Percentiles rank a stretch among this genome's conserved stretches.
Conservation (phyloP, 2,113 vertebrate genomes). For the Vidua macroura region DNA sequence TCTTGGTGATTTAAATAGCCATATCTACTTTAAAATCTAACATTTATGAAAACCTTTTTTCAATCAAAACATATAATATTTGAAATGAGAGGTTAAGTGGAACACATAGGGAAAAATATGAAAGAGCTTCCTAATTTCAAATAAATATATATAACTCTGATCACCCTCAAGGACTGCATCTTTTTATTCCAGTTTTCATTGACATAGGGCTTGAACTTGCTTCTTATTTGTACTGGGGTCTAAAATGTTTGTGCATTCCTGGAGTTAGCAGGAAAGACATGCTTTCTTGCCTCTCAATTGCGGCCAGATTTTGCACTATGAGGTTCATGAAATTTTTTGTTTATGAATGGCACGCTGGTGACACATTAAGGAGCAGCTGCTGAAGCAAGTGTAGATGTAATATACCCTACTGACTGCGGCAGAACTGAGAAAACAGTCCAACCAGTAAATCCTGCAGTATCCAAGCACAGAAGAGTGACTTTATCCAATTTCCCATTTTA, state of each 20-base stretch:
- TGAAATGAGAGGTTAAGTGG: not conserved
- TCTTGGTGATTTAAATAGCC: not conserved
- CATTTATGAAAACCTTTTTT: not conserved
- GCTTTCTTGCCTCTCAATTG: slow-evolving; percentile 1
- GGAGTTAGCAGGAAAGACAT: not conserved
- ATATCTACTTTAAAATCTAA: not conserved
- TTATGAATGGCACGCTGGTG: slow-evolving; percentile 15
- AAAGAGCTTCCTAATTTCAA: not conserved
- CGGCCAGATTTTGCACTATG: not conserved
- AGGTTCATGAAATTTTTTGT: slow-evolving; percentile 18
- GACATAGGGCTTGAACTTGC: not conserved
- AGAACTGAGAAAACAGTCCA: slow-evolving; percentile 30
- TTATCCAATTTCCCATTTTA: slow-evolving; percentile 20
- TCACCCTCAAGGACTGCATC: not conserved
- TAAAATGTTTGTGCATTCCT: not conserved
- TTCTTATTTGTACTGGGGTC: not conserved
- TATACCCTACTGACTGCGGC: slow-evolving; percentile 8
- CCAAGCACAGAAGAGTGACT: slow-evolving; percentile 13
- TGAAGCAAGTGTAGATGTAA: slow-evolving; percentile 37
- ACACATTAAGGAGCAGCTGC: slow-evolving; percentile 28
- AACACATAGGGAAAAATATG: not conserved
- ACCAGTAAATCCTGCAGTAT: slow-evolving; percentile 33
- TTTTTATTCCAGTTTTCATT: not conserved
- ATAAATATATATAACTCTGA: not conserved
- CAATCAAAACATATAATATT: not conserved